A percentile compares a stretch with the other conserved stretches of the same genome.
Evolutionary conservation across 2,113 vertebrate genomes (phyloP).

Genomic region (Physeter macrocephalus): DNA sequence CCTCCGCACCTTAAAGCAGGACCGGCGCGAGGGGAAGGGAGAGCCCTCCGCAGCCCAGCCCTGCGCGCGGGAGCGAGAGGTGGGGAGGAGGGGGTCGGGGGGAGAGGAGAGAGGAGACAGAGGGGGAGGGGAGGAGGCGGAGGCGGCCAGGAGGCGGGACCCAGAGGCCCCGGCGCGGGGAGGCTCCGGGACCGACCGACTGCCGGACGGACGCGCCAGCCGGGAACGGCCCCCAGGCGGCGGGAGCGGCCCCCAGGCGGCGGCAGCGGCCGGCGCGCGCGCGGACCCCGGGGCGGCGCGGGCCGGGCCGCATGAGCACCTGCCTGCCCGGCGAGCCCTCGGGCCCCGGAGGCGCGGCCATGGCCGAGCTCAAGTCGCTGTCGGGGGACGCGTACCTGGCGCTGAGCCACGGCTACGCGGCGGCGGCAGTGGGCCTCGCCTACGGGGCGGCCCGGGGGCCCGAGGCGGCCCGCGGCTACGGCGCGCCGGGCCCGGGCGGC

Average conservation of each 20-base stretch:
- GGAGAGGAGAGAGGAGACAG: background rate
- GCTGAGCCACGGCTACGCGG: conserved; percentile 89
- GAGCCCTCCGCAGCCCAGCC: conserved; percentile 85
- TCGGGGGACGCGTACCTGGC: conserved; percentile 92
- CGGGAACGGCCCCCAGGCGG: too few relatives aligned
- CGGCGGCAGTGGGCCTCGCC: conserved; percentile 85
- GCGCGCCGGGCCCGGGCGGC: conserved; percentile 73
- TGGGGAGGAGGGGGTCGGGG: background rate
- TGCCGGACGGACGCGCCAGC: background rate
- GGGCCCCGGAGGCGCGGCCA: conserved; percentile 34
- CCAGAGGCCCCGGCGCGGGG: background rate
- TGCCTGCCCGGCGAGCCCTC: conserved; percentile 58
- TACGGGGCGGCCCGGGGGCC: conserved; percentile 82
- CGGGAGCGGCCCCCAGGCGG: too few relatives aligned
- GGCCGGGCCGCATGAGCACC: background rate
- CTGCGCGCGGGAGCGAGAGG: conserved; percentile 69
- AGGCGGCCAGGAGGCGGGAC: background rate
- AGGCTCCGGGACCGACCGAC: background rate
- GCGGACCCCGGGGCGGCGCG: background rate
- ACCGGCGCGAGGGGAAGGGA: conserved; percentile 70
- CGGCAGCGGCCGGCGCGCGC: background rate
- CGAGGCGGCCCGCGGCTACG: conserved; percentile 80
- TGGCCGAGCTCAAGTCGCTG: conserved; percentile 89
- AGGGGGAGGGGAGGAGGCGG: too few relatives aligned
- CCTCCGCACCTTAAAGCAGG: conserved; percentile 81